Evolutionary conservation across 2,888 invertebrate species (phyloP).

Genomic region (Heliconius erato): DNA sequence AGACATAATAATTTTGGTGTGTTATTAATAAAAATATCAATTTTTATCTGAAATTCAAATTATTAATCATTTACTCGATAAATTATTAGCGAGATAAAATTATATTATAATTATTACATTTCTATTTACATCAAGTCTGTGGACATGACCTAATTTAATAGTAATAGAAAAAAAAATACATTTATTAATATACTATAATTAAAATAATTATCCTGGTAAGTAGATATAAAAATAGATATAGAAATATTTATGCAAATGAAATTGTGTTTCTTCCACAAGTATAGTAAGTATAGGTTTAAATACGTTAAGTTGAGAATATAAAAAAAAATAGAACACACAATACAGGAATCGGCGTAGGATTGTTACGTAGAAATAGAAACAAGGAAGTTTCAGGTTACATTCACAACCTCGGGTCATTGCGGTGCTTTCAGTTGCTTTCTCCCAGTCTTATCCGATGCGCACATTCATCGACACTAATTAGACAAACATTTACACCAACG

Average conservation of each 20-base stretch:
- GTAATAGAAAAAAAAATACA: not conserved
- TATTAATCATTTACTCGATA: not conserved
- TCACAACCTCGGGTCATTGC: slow-evolving; percentile 48
- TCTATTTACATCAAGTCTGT: not conserved
- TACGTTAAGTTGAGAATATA: not conserved
- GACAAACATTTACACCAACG: slow-evolving; percentile 39
- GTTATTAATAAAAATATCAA: no score
- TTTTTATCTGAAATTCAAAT: not conserved
- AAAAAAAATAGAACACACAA: slow-evolving; percentile 4
- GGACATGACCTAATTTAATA: not conserved
- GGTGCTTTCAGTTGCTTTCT: slow-evolving; percentile 55
- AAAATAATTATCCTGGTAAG: not conserved
- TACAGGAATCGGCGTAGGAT: slow-evolving; percentile 21
- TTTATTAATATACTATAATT: not conserved
- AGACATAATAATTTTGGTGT: not conserved
- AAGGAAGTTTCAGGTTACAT: slow-evolving; percentile 52
- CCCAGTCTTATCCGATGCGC: slow-evolving; percentile 55
- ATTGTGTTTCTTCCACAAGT: not conserved
- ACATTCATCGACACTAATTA: slow-evolving; percentile 51
- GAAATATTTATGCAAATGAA: not conserved
- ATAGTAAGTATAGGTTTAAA: not conserved
- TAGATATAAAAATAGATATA: not conserved
- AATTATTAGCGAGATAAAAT: not conserved
- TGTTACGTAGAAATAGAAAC: slow-evolving; percentile 37
- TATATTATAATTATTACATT: not conserved